These are phyloP conservation scores for Eolophus roseicapilla DNA, from an alignment of 2,113 vertebrate genomes.

Conservation along the genomic window DNA sequence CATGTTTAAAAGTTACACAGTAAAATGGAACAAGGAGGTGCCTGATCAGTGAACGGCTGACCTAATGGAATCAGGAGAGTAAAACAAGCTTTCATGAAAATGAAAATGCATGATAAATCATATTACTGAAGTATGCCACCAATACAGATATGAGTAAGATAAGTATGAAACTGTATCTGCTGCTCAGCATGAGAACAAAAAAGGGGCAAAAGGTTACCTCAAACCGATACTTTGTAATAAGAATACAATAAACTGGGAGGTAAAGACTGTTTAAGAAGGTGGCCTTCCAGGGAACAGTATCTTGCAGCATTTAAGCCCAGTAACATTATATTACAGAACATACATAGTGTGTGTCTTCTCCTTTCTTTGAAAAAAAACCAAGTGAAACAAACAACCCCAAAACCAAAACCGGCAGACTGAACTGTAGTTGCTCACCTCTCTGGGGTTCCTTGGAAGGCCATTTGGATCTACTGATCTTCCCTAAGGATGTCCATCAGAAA, in stretches of 20 bases:
- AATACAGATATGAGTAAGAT: neutral
- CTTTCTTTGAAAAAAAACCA: neutral
- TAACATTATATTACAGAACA: neutral
- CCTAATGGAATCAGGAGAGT: neutral
- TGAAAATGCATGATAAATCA: neutral
- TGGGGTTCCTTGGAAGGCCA: neutral
- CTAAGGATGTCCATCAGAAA: neutral
- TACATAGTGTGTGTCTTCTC: neutral
- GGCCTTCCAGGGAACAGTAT: neutral
- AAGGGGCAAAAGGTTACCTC: neutral
- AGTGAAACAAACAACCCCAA: neutral
- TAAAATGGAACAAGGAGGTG: neutral
- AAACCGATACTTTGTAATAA: neutral
- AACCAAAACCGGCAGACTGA: neutral
- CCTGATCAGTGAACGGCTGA: neutral
- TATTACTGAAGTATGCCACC: neutral
- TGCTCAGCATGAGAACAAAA: neutral
- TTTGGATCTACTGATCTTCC: neutral
- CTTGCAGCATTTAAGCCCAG: neutral
- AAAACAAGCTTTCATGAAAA: neutral
- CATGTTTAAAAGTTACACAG: neutral
- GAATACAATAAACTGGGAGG: neutral
- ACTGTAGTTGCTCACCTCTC: neutral
- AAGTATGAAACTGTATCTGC: neutral
- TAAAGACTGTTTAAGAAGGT: neutral